Percentiles rank a stretch among this genome's conserved stretches.
Evolutionary conservation across 2,797 vertebrate genomes (phyloP).

Genomic region (Mormyrus proboscirostris): DNA sequence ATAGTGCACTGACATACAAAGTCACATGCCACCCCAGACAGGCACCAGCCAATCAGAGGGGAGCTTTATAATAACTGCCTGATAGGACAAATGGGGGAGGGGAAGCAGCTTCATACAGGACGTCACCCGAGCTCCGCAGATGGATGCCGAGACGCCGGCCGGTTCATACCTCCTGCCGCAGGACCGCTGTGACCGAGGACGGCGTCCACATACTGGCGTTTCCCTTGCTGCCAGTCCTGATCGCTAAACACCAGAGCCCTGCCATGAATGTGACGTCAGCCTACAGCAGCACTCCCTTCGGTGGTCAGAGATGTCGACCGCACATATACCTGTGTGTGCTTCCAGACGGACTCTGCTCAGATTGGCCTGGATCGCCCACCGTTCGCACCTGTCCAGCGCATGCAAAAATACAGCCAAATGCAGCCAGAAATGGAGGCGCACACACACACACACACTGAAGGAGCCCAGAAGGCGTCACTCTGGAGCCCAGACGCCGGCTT

Average conservation of each 20-base stretch:
- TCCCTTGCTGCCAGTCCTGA: conserved; percentile 52
- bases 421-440: neutral
- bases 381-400: neutral
- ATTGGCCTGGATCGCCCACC: neutral
- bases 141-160: neutral
- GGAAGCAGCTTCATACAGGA: neutral
- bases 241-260: conserved; percentile 35
- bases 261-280: neutral
- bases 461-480: neutral
- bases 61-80: neutral
- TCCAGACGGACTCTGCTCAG: neutral
- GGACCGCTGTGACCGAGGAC: conserved; percentile 42
- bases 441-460: neutral
- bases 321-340: neutral
- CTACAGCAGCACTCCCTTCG: neutral
- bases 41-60: neutral
- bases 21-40: neutral
- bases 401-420: neutral
- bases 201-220: conserved; percentile 43
- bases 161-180: neutral
- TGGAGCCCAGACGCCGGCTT: neutral
- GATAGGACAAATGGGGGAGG: neutral
- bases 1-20: neutral
- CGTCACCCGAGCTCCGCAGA: neutral
- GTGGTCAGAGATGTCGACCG: neutral